Percentiles rank a stretch among this genome's conserved stretches.
phyloP scores from a whole-genome alignment of 2,113 vertebrate species.

The Lanius ludovicianus region DNA sequence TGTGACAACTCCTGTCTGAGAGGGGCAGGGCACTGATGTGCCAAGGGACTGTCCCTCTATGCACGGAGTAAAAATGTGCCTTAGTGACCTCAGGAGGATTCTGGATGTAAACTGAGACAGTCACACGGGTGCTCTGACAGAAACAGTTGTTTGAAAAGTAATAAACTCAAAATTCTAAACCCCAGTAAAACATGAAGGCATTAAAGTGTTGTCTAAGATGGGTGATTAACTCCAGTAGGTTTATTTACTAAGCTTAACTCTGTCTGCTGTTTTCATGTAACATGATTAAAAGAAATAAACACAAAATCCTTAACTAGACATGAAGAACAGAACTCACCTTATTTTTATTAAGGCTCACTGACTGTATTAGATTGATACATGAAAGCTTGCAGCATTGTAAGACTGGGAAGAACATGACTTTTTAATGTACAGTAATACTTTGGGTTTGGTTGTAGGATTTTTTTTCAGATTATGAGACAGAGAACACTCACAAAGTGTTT shows the following conservation, averaged over 20 bases:
- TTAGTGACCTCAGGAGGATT: not conserved
- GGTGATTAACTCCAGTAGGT: not conserved
- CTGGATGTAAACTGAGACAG: not conserved
- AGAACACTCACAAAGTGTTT: not conserved
- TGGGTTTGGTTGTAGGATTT: fast-evolving
- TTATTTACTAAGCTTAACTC: not conserved
- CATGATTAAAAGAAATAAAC: not conserved
- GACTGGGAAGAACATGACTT: not conserved
- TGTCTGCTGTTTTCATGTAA: not conserved
- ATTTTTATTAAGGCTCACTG: not conserved
- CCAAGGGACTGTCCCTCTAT: not conserved
- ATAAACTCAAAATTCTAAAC: not conserved
- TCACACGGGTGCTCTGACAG: not conserved
- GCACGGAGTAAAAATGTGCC: not conserved
- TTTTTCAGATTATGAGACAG: not conserved
- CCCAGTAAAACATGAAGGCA: not conserved
- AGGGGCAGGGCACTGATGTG: not conserved
- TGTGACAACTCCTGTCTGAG: not conserved
- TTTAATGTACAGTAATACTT: not conserved
- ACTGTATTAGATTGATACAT: not conserved
- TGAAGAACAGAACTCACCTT: not conserved
- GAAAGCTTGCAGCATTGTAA: not conserved
- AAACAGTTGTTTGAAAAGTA: not conserved
- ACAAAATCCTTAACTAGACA: not conserved
- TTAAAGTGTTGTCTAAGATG: not conserved